phyloP scores from a whole-genome alignment of 2,888 invertebrate genomes.

The Pyrgus malvae region DNA sequence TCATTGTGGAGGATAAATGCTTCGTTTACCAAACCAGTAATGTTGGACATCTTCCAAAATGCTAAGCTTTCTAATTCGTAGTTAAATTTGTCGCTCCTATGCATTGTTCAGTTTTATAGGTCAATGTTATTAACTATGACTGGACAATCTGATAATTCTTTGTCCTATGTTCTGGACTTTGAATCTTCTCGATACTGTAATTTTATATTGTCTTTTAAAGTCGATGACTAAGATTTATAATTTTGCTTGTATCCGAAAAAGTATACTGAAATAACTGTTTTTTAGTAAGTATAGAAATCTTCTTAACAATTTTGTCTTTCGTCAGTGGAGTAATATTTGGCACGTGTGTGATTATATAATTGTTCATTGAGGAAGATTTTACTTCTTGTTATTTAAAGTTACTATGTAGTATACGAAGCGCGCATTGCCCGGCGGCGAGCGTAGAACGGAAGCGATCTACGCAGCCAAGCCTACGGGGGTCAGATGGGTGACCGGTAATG shows the following conservation, averaged over 20 bases:
- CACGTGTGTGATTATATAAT: not conserved
- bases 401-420: too few species aligned
- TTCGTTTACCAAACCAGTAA: conserved; percentile 28
- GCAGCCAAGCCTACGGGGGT: too few species aligned
- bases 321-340: not conserved
- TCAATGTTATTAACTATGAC: conserved; percentile 16
- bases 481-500: too few species aligned
- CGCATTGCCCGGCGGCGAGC: too few species aligned
- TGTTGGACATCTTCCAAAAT: conserved; percentile 35
- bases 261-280: too few species aligned
- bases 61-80: conserved; percentile 18
- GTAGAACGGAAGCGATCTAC: too few species aligned
- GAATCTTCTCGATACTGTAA: too few species aligned
- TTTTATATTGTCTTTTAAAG: too few species aligned
- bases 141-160: not conserved
- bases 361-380: not conserved
- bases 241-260: too few species aligned
- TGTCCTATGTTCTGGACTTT: not conserved
- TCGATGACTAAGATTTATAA: too few species aligned
- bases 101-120: conserved; percentile 18
- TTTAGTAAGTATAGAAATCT: too few species aligned
- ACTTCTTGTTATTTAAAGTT: too few species aligned
- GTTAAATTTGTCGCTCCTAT: conserved; percentile 15
- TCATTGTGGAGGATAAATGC: conserved; percentile 36
- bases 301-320: not conserved